Evolutionary conservation across 1,140 invertebrate species (phyloP).

Genomic region (Oryctes rhinoceros): DNA sequence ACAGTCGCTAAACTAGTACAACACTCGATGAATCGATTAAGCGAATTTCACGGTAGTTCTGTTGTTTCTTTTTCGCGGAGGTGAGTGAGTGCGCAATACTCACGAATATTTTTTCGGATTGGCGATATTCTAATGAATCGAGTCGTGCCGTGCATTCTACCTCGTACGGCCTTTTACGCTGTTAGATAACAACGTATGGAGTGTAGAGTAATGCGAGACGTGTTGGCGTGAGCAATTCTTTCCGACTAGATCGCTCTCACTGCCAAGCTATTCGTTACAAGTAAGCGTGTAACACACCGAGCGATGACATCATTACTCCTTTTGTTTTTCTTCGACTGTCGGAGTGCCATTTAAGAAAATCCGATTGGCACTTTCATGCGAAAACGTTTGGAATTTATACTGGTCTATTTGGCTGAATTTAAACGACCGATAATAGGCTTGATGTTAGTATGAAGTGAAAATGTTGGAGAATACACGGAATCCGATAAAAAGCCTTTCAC

Average conservation of each 20-base stretch:
- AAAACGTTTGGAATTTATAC: slow-evolving; percentile 4
- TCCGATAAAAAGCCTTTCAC: no score
- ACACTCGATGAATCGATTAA: not conserved
- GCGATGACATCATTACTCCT: slow-evolving; percentile 17
- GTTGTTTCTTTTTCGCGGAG: not conserved
- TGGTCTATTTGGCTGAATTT: not conserved
- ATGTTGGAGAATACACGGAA: no score
- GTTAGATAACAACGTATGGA: slow-evolving; percentile 5
- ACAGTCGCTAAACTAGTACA: not conserved
- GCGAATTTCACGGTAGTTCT: not conserved
- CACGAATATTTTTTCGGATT: not conserved
- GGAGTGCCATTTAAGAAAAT: slow-evolving; percentile 1
- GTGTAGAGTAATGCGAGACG: slow-evolving; percentile 14
- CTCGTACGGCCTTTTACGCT: slow-evolving; percentile 18
- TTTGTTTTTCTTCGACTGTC: slow-evolving; percentile 2
- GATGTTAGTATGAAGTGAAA: no score
- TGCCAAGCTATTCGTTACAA: not conserved
- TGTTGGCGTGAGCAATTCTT: slow-evolving; percentile 35
- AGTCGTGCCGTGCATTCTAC: not conserved
- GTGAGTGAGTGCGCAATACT: not conserved
- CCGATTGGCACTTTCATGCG: not conserved
- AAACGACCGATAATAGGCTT: not conserved
- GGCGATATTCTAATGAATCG: slow-evolving; percentile 30
- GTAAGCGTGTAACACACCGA: not conserved
- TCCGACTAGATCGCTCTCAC: not conserved